Base-by-base conservation (phyloP, 2,888 invertebrate species). In the Tetragonula carbonaria region DNA sequence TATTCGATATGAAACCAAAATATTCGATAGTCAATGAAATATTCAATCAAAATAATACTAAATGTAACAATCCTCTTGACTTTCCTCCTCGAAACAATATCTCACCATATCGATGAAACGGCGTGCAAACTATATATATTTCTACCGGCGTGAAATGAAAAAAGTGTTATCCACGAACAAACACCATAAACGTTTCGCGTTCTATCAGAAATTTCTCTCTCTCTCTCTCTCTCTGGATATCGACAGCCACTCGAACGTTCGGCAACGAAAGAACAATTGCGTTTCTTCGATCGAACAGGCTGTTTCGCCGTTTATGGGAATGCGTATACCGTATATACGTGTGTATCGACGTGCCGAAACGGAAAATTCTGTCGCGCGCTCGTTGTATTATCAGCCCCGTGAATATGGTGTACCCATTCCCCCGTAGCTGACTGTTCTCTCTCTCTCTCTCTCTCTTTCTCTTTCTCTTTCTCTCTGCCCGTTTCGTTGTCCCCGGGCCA, bases 321-420 rank as follows among this genome's bases (percentile, higher is more conserved):
- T 11, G 5, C 23, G 28, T 23, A 28, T 57, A 23, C 8, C 45
- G 45, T 45, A 2, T 45, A 2, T 45, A 33, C 33, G 2, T n/a
- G 38, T 23, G 21, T 62, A 71, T 71, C 18, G 21, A n/a, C 67
- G 67, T 5, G 45, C 45, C 28, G 59, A 82, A 75, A 74, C 81
- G 78, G 82, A 82, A 88, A 88, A 88, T 88, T 80, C 74, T 85
- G 83, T 86, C 80, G 81, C 80, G 74, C 53, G 73, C 68, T 75
- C 70, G 50, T 28, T 82, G 83, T 77, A 87, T 88, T 86, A 87
- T 82, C 81, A 67, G 74, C 50, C 72, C 63, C 65, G 80, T 55
- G 73, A 63, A 86, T 55, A 88, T 38, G 78, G 70, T 71, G 82
- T 87, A 76, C 80, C 78, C 74, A 71, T 51, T 68, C 23, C 63